Percentiles rank a stretch among this genome's conserved stretches.
Conservation (phyloP, 2,888 invertebrate species). For the Cantharis nigra region DNA sequence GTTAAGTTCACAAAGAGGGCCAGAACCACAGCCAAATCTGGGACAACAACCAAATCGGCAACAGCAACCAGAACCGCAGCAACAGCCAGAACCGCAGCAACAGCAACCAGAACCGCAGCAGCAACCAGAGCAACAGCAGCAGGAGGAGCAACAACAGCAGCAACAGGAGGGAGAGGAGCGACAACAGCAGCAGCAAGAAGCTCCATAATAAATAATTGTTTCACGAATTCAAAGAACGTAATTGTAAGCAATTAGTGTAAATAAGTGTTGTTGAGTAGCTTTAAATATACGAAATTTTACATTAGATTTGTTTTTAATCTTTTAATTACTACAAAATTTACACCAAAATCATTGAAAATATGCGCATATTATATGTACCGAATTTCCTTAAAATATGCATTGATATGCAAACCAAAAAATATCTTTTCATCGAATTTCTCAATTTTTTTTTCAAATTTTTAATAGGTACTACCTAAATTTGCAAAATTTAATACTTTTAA, state of each 20-base stretch:
- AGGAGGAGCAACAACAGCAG: not conserved
- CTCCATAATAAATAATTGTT: not conserved
- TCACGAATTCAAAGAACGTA: not conserved
- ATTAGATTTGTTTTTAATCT: not conserved
- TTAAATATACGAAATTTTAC: constrained; percentile 16
- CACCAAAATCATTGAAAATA: no score
- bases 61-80: not conserved
- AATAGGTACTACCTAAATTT: no score
- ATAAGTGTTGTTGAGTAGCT: constrained; percentile 15
- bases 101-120: not conserved
- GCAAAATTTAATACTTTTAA: no score
- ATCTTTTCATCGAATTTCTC: no score
- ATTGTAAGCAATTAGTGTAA: constrained; percentile 11
- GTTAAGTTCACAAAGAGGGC: constrained; percentile 11
- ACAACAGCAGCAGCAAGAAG: constrained; percentile 13
- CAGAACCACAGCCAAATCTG: not conserved
- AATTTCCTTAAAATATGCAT: no score
- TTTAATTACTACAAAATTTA: no score
- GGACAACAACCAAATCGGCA: not conserved
- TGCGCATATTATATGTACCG: no score
- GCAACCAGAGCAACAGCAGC: not conserved
- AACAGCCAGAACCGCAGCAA: not conserved
- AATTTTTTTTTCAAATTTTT: no score
- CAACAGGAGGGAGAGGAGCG: constrained; percentile 7
- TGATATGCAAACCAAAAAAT: no score